Conservation (phyloP, 2,113 vertebrate genomes). For the Aphelocoma coerulescens region DNA sequence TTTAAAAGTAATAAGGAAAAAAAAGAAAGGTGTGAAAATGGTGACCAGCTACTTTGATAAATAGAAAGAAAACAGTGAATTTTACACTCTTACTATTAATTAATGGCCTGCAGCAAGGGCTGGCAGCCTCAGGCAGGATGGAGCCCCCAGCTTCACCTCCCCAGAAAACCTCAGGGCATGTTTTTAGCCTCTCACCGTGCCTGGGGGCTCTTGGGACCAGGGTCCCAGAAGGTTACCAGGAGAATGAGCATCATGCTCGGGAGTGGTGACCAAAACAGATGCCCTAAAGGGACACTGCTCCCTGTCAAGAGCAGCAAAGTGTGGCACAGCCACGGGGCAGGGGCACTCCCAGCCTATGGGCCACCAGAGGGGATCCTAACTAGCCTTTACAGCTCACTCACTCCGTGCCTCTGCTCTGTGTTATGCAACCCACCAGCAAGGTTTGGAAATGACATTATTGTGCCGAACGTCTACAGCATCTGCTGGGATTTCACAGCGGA, state of each 20-base stretch:
- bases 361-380: background rate
- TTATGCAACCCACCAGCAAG: background rate
- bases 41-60: background rate
- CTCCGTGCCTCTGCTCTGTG: background rate
- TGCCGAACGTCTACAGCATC: background rate
- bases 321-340: background rate
- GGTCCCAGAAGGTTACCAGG: rapidly evolving
- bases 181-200: rapidly evolving
- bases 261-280: background rate
- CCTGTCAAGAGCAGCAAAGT: rapidly evolving
- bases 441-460: background rate
- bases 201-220: background rate
- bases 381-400: rapidly evolving
- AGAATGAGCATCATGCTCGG: rapidly evolving
- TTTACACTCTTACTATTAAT: background rate
- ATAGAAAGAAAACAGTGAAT: background rate
- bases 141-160: background rate
- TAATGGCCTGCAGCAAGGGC: background rate
- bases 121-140: background rate
- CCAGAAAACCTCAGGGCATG: rapidly evolving
- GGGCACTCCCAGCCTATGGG: background rate
- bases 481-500: constrained; percentile 20
- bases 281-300: background rate
- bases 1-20: background rate
- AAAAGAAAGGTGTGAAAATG: background rate